Base-by-base conservation (phyloP, 1,140 invertebrate genomes). In the Stegodyphus dumicola region DNA sequence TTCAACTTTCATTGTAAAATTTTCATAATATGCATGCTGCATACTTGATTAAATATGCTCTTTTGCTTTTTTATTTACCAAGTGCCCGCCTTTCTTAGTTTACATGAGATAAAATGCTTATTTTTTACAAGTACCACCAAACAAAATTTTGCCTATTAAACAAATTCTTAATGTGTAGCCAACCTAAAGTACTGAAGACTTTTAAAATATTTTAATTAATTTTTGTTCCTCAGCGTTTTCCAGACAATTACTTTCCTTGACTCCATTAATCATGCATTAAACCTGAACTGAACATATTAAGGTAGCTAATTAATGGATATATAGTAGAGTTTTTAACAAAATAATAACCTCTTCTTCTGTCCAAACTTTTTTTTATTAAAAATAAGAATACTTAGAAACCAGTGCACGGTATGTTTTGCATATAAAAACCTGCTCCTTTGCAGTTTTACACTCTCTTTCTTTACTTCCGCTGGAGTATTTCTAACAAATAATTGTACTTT, bases 131-230 rank as follows among this genome's bases (percentile, higher is more conserved):
- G 15, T 11, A 15, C 15, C 9, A 11, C 18, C 18, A 18, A 18
- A n/a, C 6, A 5, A 69, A 69, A 17, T 69, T 69, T 10, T 10
- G 51, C n/a, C 56, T 9, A 15, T 60, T 60, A 60, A 60, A 15
- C 56, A 11, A 60, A 9, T 60, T 11, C 15, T 60, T 60, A 60
- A 60, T 60, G 56, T 15, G 56, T 15, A 5, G 15, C 9, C 56
- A 60, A 15, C 9, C 56, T 15, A 60, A 60, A 60, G 56, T 15
- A 60, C 9, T 60, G 48, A 51, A 65, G 71, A 83, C 70, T 83
- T 83, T 81, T 18, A 75, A 83, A 83, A 67, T 75, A 75, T 54
- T 83, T 83, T 83, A 83, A 83, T 83, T 75, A 83, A 83, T 83
- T 83, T 83, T 83, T 83, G 71, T 75, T 53, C 56, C 77, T 48